Evolutionary conservation across 53 echinoderm and acorn worm species (phyloP), one percentile per base, ranked within the genome.

Genomic region (Holothuria leucospilota): DNA sequence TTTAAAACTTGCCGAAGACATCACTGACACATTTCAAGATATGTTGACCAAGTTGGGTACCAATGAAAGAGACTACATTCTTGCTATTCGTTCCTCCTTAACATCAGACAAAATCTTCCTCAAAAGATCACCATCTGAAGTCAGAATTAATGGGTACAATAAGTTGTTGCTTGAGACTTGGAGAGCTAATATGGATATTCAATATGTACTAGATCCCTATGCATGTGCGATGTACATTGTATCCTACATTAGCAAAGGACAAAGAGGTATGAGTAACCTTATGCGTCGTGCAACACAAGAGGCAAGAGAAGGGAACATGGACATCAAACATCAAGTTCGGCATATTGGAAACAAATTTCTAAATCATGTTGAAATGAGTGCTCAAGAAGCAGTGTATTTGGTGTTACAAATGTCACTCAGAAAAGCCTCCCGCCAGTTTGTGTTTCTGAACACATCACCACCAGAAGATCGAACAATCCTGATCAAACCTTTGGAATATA

Each of bases 371-470:
- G 89, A 89, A 77, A 66, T 89, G 11, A 63, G 85, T 85, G 89
- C 89, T 51, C 85, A 89, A 89, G 89, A 89, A n/a, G 89, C 85
- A 30, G 89, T 85, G 13, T 89, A 89, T 30, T 29, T 85, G 6
- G 27, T 85, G 13, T 78, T 89, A 26, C 85, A 89, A 75, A 18
- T 89, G 53, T 71, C 85, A 51, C 29, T 89, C 15, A 85, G 65
- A 13, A 64, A 77, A 64, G 70, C 78, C 15, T 77, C 89, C 6
- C 63, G 85, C 77, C 39, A 85, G 26, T 61, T 89, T 65, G 52
- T 86, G 21, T 86, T 89, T 52, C 20, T 89, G 30, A 82, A 82
- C 26, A 88, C 92, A 14, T 68, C 86, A 13, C 79, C 88, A 26
- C 73, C 65, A 41, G 85, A 79, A 77, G 80, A 88, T 8, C 40